Conservation (phyloP, 2,888 invertebrate genomes). For the Dasypogon diadema region DNA sequence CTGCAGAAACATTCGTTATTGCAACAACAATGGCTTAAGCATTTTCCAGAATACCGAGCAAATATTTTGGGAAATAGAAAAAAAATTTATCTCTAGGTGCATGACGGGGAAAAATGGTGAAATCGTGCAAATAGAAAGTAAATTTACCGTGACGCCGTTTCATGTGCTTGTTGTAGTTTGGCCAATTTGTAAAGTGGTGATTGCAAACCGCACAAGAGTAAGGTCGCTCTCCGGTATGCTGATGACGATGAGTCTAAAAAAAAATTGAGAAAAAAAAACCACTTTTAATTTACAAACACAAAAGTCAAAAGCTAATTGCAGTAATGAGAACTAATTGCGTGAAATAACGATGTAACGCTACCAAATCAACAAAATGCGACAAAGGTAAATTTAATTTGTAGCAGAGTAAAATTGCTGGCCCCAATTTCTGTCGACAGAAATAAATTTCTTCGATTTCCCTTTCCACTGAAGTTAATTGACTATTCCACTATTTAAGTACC, state of each 20-base stretch:
- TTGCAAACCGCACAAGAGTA: conserved; percentile 80
- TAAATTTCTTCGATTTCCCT: too few species aligned
- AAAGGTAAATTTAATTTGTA: too few species aligned
- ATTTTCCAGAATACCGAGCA: neutral
- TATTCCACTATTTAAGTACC: too few species aligned
- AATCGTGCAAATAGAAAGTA: conserved; percentile 21
- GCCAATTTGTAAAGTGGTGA: conserved; percentile 84
- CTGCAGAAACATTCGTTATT: conserved; percentile 7
- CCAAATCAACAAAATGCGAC: too few species aligned
- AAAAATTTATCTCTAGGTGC: neutral
- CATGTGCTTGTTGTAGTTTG: conserved; percentile 87
- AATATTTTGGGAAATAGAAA: neutral
- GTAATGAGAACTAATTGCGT: too few species aligned
- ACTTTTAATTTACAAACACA: too few species aligned
- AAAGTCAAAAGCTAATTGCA: too few species aligned
- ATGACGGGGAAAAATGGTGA: neutral
- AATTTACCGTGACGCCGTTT: conserved; percentile 76
- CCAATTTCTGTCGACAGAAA: too few species aligned
- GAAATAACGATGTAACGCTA: too few species aligned
- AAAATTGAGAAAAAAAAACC: conserved; percentile 15
- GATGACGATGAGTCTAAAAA: conserved; percentile 75
- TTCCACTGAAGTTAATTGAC: too few species aligned
- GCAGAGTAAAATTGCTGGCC: too few species aligned
- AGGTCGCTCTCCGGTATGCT: conserved; percentile 79
- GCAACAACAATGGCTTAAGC: neutral